phyloP scores from a whole-genome alignment of 1,140 invertebrate species.

The Oryzaephilus surinamensis region DNA sequence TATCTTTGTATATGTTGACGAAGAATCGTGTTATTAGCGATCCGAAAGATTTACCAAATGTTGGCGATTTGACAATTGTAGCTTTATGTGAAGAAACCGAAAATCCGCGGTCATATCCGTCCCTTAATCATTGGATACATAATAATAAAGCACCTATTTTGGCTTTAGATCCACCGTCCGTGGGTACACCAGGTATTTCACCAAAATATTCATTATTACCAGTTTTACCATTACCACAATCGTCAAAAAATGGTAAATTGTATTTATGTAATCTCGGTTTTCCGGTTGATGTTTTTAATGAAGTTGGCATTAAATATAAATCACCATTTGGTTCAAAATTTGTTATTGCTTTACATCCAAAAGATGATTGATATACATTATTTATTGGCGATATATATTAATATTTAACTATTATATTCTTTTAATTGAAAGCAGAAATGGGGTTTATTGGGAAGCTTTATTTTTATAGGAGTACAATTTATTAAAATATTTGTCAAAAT shows the following conservation, averaged over 20 bases:
- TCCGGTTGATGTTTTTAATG: conserved; percentile 63
- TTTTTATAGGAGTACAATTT: no score
- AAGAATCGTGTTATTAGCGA: conserved; percentile 43
- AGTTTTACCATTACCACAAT: conserved; percentile 63
- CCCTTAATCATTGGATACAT: conserved; percentile 52
- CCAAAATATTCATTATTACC: conserved; percentile 68
- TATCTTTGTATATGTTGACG: conserved; percentile 52
- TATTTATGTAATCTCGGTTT: conserved; percentile 81
- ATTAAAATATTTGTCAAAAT: no score
- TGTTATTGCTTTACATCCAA: conserved; percentile 71
- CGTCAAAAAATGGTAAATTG: conserved; percentile 60
- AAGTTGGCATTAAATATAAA: conserved; percentile 68
- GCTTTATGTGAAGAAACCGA: conserved; percentile 46
- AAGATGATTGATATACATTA: conserved; percentile 20
- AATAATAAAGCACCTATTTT: conserved; percentile 67
- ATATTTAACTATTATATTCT: no score
- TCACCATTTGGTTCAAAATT: conserved; percentile 84
- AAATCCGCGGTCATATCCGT: conserved; percentile 33
- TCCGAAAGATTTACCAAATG: conserved; percentile 46
- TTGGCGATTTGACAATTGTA: conserved; percentile 59
- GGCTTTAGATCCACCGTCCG: conserved; percentile 67
- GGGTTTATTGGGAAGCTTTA: no score
- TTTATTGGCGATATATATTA: no score
- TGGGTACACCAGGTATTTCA: conserved; percentile 51
- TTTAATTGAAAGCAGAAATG: no score